Evolutionary conservation across 2,113 vertebrate genomes (phyloP).

Genomic region (Raphicerus campestris): DNA sequence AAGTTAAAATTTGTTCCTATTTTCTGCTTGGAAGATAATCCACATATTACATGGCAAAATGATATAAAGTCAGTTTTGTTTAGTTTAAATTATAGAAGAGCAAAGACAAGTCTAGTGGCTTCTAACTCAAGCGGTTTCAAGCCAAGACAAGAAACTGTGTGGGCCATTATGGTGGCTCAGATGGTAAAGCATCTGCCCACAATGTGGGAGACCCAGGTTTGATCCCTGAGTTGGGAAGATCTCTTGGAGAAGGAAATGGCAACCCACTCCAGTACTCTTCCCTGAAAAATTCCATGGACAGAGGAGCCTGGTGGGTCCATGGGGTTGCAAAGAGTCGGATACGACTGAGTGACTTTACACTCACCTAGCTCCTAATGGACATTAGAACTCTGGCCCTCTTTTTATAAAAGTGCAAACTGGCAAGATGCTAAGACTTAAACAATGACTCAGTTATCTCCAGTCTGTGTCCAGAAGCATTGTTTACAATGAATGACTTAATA

Average conservation of each 20-base stretch:
- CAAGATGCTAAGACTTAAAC: conserved; percentile 52
- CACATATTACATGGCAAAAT: background rate
- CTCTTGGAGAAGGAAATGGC: background rate
- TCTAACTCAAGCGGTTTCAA: conserved; percentile 59
- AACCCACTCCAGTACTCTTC: background rate
- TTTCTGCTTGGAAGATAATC: conserved; percentile 45
- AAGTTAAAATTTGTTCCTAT: conserved; percentile 16
- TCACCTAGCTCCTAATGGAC: conserved; percentile 56
- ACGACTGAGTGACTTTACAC: background rate
- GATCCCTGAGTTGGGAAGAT: background rate
- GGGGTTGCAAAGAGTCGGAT: background rate
- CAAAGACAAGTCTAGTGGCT: conserved; percentile 13
- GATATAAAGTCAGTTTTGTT: conserved; percentile 5
- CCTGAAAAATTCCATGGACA: background rate
- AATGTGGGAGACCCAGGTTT: background rate
- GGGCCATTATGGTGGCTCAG: conserved; percentile 8
- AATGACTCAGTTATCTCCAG: background rate
- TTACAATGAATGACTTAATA: background rate
- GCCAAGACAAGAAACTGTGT: conserved; percentile 3
- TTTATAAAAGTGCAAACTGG: conserved; percentile 36
- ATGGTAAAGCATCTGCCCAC: background rate
- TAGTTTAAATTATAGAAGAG: conserved; percentile 22
- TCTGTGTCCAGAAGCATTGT: background rate
- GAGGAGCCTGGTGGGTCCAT: background rate
- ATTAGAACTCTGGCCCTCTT: conserved; percentile 53